Evolutionary conservation across 2,113 vertebrate genomes (phyloP).

Genomic region (Leptobrachium ailaonicum): DNA sequence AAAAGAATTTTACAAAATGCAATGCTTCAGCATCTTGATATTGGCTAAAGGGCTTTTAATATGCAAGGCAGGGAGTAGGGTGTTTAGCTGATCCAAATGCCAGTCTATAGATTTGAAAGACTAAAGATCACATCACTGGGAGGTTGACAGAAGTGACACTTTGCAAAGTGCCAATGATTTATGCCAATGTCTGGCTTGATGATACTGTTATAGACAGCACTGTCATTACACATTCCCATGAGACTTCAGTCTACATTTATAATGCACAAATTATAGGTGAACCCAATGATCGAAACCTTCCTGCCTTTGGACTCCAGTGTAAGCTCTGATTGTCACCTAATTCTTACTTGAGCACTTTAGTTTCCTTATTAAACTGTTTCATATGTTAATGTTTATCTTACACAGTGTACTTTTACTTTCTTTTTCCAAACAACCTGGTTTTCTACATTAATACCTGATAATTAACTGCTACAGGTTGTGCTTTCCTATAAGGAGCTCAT

Average conservation of each 20-base stretch:
- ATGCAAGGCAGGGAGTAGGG: constrained; percentile 81
- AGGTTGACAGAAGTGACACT: constrained; percentile 94
- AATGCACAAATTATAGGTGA: constrained; percentile 92
- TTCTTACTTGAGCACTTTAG: constrained; percentile 46
- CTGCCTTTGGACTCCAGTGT: constrained; percentile 73
- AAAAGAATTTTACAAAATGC: constrained; percentile 75
- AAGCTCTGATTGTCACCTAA: constrained; percentile 65
- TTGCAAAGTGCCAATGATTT: constrained; percentile 91
- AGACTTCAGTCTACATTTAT: constrained; percentile 74
- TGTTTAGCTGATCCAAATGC: constrained; percentile 95
- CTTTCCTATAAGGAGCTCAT: too few species aligned
- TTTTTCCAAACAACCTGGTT: background rate
- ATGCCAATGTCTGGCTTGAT: constrained; percentile 90
- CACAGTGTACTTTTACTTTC: background rate
- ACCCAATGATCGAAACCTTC: constrained; percentile 75
- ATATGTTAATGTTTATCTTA: background rate
- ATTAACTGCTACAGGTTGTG: too few species aligned
- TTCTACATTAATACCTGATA: background rate
- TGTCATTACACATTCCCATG: constrained; percentile 90
- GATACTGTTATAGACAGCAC: constrained; percentile 92
- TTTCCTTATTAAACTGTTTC: constrained; percentile 49
- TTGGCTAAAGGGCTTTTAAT: constrained; percentile 82
- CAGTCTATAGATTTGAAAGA: constrained; percentile 99
- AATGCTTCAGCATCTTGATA: constrained; percentile 77
- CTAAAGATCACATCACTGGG: constrained; percentile 98